These are phyloP conservation scores for Denticeps clupeoides DNA, from an alignment of 2,797 vertebrate species.

Conservation along the genomic window DNA sequence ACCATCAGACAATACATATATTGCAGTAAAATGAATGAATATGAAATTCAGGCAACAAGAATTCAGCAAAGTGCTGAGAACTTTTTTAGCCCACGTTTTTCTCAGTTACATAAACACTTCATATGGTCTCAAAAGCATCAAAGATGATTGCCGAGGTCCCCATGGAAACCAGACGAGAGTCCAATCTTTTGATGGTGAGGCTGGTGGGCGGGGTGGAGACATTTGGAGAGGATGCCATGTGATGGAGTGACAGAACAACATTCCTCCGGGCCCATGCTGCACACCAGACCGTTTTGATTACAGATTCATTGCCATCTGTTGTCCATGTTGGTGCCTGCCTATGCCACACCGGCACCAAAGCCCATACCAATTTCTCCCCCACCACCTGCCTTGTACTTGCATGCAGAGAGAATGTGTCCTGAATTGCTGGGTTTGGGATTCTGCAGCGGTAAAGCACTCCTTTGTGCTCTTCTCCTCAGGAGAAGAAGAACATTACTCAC, in stretches of 20 bases:
- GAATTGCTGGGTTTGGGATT: conserved; percentile 31
- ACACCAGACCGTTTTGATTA: conserved; percentile 50
- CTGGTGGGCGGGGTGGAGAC: too few relatives aligned
- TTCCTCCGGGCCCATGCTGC: conserved; percentile 42
- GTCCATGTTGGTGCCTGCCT: conserved; percentile 40
- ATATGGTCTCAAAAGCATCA: neutral
- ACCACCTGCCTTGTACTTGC: conserved; percentile 37
- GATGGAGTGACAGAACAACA: conserved; percentile 29
- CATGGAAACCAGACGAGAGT: conserved; percentile 15
- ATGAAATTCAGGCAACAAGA: too few relatives aligned
- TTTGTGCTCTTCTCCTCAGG: conserved; percentile 11
- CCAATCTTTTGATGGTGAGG: conserved; percentile 19
- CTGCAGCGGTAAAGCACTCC: neutral
- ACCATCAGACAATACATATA: too few relatives aligned
- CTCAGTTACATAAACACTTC: neutral
- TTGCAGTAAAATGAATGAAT: too few relatives aligned
- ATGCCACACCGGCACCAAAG: conserved; percentile 40
- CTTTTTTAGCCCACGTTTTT: too few relatives aligned
- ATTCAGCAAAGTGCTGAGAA: too few relatives aligned
- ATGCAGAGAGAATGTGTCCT: conserved; percentile 39
- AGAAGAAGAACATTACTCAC: conserved; percentile 35
- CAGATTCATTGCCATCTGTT: conserved; percentile 54
- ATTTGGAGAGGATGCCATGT: conserved; percentile 16
- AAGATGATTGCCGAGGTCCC: neutral
- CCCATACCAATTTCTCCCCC: conserved; percentile 31